Conservation (phyloP, 2,797 vertebrate species). For the Hydrophis major region DNA sequence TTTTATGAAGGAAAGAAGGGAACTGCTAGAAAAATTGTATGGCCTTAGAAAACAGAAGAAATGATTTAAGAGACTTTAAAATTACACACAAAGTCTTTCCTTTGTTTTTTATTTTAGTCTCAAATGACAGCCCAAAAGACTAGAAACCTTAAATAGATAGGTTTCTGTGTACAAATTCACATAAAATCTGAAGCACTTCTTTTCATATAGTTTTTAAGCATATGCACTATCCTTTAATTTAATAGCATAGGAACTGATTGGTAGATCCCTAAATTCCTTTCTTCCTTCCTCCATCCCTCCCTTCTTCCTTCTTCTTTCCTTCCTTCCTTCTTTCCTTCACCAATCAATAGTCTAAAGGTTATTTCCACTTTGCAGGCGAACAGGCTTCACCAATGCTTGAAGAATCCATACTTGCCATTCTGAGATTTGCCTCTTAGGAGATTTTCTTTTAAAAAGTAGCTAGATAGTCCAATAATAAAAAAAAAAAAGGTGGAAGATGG, state of each 20-base stretch:
- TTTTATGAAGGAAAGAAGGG: not conserved
- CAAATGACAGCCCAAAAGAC: not conserved
- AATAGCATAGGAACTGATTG: not conserved
- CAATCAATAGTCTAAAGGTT: not conserved
- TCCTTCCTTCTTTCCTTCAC: not conserved
- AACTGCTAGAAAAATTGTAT: not conserved
- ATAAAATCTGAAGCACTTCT: not conserved
- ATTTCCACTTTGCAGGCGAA: not conserved
- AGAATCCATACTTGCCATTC: not conserved
- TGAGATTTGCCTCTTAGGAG: not conserved
- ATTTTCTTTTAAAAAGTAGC: not conserved
- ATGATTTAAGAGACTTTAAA: not conserved
- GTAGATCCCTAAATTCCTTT: not conserved
- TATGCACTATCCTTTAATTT: not conserved
- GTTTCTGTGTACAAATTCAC: not conserved
- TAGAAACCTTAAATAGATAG: not conserved
- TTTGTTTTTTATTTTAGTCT: not conserved
- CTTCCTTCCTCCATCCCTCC: not conserved
- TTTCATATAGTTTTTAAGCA: not conserved
- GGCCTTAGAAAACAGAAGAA: not conserved
- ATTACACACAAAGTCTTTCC: not conserved
- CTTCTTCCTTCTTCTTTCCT: not conserved
- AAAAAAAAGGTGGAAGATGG: not conserved
- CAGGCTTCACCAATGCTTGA: not conserved
- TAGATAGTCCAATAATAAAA: not conserved